A percentile compares a stretch with the other conserved stretches of the same genome.
These are phyloP conservation scores for Betta splendens DNA, from an alignment of 2,797 vertebrate genomes.

Conservation along the genomic window DNA sequence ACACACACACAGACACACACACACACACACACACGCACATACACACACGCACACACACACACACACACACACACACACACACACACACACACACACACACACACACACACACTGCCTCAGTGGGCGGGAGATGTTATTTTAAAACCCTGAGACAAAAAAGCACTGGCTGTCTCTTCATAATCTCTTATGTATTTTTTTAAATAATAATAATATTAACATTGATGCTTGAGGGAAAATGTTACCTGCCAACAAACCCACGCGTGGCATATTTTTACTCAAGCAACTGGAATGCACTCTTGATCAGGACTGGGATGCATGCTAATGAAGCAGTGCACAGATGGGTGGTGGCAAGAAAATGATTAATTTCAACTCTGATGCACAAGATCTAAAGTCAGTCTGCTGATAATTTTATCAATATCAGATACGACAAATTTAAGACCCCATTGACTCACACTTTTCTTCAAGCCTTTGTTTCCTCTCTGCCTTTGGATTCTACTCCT, in stretches of 20 bases:
- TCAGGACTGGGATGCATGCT: conserved; percentile 37
- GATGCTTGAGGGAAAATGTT: conserved; percentile 49
- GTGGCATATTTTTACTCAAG: conserved; percentile 26
- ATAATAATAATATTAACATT: conserved; percentile 39
- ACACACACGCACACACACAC: conserved; percentile 12
- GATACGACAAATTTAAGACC: conserved; percentile 57
- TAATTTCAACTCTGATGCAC: conserved; percentile 36
- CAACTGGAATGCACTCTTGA: conserved; percentile 21
- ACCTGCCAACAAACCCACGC: conserved; percentile 60
- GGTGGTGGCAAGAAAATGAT: conserved; percentile 51
- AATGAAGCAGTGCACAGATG: conserved; percentile 31
- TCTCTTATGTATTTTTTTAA: conserved; percentile 15
- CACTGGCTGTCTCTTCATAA: conserved; percentile 21
- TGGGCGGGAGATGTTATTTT: conserved; percentile 33
- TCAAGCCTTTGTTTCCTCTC: conserved; percentile 63
- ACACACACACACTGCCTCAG: conserved; percentile 10
- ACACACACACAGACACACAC: conserved; percentile 1
- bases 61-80: conserved; percentile 6
- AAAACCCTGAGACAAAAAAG: conserved; percentile 29
- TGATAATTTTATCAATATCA: conserved; percentile 57
- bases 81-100: too few species aligned
- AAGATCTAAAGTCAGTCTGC: conserved; percentile 46
- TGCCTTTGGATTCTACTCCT: conserved; percentile 22
- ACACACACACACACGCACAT: too few species aligned
- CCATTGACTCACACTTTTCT: conserved; percentile 54